Conservation (phyloP, 2,888 invertebrate species). For the Oscheius onirici region DNA sequence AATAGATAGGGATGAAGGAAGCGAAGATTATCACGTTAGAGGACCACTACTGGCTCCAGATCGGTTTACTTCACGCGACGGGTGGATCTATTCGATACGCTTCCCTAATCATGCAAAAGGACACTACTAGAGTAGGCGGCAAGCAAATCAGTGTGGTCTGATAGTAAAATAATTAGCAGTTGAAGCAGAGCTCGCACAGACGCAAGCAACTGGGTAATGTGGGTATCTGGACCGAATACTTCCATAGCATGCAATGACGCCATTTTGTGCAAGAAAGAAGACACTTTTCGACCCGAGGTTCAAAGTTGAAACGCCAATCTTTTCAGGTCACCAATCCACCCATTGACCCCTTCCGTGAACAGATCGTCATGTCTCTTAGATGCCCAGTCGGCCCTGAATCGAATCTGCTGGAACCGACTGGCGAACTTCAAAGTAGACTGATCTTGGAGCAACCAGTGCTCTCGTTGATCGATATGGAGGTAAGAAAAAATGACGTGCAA, state of each 20-base stretch:
- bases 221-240: neutral
- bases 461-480: conserved; percentile 87
- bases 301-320: neutral
- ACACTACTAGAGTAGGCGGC: conserved; percentile 19
- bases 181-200: too few relatives aligned
- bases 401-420: conserved; percentile 87
- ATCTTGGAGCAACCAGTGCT: conserved; percentile 93
- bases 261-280: neutral
- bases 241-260: neutral
- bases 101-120: conserved; percentile 28
- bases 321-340: conserved; percentile 88
- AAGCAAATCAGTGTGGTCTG: neutral
- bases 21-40: neutral
- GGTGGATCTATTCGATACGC: conserved; percentile 9
- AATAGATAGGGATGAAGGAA: neutral
- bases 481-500: conserved; percentile 72
- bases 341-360: conserved; percentile 98
- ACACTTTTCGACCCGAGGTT: neutral
- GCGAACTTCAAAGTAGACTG: conserved; percentile 86
- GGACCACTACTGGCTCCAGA: neutral
- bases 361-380: conserved; percentile 96
- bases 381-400: conserved; percentile 91
- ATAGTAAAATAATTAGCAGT: too few relatives aligned
- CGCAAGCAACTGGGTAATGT: too few relatives aligned
- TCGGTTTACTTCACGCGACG: conserved; percentile 14